Base-by-base conservation (phyloP, 2,888 invertebrate genomes). In the Diarsia dahlii region DNA sequence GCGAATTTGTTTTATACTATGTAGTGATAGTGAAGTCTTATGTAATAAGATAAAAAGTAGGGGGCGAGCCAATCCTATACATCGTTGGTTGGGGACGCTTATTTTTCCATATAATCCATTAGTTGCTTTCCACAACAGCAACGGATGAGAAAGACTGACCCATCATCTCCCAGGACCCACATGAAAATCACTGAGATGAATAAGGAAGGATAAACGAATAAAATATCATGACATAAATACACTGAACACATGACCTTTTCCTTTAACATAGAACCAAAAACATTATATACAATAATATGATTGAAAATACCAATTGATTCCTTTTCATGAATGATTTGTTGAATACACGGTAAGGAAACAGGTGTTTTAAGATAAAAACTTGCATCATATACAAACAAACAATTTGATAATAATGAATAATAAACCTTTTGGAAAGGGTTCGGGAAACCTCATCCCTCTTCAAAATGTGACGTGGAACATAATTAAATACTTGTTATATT, bases 401-500 rank as follows among this genome's bases (percentile, higher is more conserved):
- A 70, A 23, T 80, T 77, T 80, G 45, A 46, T 70, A 67, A 63
- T 58, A 70, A 76, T 76, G 48, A 76, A 81, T 60, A 82, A 76
- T 76, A 82, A 77, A 82, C 77, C 58, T 52, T 39, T 52, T 18
- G 15, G 62, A 82, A 71, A 70, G 65, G 77, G 77, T 77, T 67
- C 45, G 69, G 46, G 28, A 52, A 63, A 82, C 39, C 70, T 52
- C 66, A 71, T 76, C 82, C 77, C 77, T 80, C 77, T 80, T 80
- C 78, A 70, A 67, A 80, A 70, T 71, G 46, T 66, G 82, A 80
- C 66, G 77, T 39, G 70, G 46, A 82, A 63, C 71, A 80, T 71
- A 77, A 74, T 80, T 78, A 81, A 81, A 78, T 74, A 78, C 74
- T 74, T 78, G 54, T 63, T 60, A 50, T 54, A 48, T 73, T 39